Conservation (phyloP, 2,113 vertebrate genomes). For the rat (Rattus norvegicus) region DNA sequence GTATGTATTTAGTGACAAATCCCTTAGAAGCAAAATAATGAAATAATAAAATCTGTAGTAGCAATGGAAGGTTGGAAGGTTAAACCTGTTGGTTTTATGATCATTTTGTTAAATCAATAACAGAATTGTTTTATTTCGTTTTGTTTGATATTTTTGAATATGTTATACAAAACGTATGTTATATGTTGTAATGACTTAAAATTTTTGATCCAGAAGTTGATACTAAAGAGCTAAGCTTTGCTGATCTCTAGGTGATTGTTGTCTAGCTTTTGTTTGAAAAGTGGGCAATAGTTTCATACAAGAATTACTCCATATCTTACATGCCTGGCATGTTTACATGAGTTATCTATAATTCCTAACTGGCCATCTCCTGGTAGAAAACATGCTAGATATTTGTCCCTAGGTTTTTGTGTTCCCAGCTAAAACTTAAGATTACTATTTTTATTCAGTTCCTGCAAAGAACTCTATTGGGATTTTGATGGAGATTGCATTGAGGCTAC, state of each 20-base stretch:
- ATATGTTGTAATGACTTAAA: not conserved
- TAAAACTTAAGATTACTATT: not conserved
- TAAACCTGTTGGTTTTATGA: not conserved
- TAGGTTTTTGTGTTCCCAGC: not conserved
- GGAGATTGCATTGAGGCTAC: not conserved
- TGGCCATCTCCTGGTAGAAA: not conserved
- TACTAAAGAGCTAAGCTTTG: not conserved
- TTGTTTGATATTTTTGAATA: not conserved
- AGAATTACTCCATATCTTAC: not conserved
- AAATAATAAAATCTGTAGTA: constrained; percentile 17
- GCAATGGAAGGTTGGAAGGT: constrained; percentile 13
- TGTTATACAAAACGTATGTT: not conserved
- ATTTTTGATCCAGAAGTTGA: not conserved
- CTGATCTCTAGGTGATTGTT: not conserved
- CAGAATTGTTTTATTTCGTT: not conserved
- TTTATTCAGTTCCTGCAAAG: not conserved
- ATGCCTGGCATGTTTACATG: not conserved
- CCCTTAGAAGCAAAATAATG: not conserved
- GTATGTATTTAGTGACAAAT: not conserved
- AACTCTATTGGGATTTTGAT: not conserved
- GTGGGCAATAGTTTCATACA: not conserved
- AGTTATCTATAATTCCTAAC: not conserved
- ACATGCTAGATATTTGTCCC: not conserved
- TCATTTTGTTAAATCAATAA: constrained; percentile 1
- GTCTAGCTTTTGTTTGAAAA: not conserved